phyloP scores from a whole-genome alignment of 1,140 invertebrate species.

The Charaxes varanes region DNA sequence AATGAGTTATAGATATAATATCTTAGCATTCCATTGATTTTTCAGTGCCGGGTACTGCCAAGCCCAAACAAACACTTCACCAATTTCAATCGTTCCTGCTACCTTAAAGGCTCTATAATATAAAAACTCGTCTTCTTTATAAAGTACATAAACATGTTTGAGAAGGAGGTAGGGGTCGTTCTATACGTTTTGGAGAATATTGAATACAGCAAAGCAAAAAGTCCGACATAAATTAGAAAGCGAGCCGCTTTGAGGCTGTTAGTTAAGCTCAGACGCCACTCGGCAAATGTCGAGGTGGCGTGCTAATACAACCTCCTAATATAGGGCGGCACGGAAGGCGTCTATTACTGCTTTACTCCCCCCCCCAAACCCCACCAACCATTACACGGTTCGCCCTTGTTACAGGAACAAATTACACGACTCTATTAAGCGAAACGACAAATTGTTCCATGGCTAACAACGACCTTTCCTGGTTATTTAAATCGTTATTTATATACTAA shows the following conservation, averaged over 20 bases:
- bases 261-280: constrained; percentile 2
- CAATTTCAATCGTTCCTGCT: too few species aligned
- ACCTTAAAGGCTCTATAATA: not conserved
- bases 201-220: constrained; percentile 5
- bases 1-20: not conserved
- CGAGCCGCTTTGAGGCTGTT: constrained; percentile 6
- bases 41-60: not conserved
- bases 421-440: constrained; percentile 24
- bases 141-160: not conserved
- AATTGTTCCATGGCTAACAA: constrained; percentile 18
- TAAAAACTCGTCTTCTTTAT: not conserved
- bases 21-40: not conserved
- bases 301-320: constrained; percentile 36
- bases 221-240: constrained; percentile 6
- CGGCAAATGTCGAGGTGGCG: constrained; percentile 27
- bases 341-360: constrained; percentile 45
- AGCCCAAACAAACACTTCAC: not conserved
- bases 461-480: constrained; percentile 2
- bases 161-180: not conserved
- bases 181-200: not conserved
- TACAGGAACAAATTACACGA: constrained; percentile 27
- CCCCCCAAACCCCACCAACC: constrained; percentile 28
- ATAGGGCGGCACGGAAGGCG: constrained; percentile 41
- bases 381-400: constrained; percentile 31
- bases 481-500: constrained; percentile 3